phyloP scores from a whole-genome alignment of 2,888 invertebrate genomes.

The Monochamus alternatus region DNA sequence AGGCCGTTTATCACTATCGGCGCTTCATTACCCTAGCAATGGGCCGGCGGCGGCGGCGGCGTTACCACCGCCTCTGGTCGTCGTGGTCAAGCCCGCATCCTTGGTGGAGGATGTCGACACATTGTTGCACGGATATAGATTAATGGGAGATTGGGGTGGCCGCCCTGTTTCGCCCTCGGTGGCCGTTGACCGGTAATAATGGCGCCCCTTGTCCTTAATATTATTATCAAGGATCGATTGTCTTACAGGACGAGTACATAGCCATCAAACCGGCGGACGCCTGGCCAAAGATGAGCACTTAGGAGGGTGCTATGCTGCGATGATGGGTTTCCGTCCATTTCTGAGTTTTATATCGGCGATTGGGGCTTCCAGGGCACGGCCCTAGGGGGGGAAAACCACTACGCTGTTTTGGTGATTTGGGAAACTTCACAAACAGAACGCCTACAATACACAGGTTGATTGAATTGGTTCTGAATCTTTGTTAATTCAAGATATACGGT shows the following conservation, averaged over 20 bases:
- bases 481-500: too few species aligned
- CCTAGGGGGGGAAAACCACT: neutral
- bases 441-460: too few species aligned
- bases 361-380: conserved; percentile 46
- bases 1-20: conserved; percentile 67
- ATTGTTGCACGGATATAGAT: conserved; percentile 67
- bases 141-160: conserved; percentile 58
- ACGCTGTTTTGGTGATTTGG: too few species aligned
- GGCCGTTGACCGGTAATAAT: conserved; percentile 62
- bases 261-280: conserved; percentile 64
- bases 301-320: conserved; percentile 58
- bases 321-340: conserved; percentile 59
- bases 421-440: too few species aligned
- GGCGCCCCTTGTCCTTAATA: conserved; percentile 62
- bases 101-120: conserved; percentile 60
- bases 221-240: conserved; percentile 64
- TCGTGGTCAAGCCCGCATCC: conserved; percentile 25
- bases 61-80: conserved; percentile 36
- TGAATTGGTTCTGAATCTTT: too few species aligned
- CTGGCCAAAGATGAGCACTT: conserved; percentile 62
- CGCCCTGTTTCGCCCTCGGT: conserved; percentile 56
- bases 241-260: conserved; percentile 61
- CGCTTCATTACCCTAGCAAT: conserved; percentile 67
- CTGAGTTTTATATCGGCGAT: conserved; percentile 51
- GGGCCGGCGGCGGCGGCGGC: conserved; percentile 56